These are phyloP conservation scores for Champsocephalus esox DNA, from an alignment of 2,797 vertebrate species.

Conservation along the genomic window DNA sequence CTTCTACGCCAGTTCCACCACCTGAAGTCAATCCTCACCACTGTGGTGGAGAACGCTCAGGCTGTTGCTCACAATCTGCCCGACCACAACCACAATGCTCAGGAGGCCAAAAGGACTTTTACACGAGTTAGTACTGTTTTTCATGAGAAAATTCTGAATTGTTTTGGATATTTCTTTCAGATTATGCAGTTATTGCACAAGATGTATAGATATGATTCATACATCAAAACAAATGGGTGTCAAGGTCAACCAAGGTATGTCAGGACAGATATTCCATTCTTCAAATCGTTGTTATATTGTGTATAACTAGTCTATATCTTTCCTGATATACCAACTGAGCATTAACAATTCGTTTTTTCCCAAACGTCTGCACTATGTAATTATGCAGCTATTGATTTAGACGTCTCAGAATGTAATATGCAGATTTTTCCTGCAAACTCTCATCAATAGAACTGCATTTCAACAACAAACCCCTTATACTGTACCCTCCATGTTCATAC, in stretches of 20 bases:
- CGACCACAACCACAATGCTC: constrained; percentile 87
- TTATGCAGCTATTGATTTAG: background rate
- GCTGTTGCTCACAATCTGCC: constrained; percentile 84
- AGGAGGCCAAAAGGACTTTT: constrained; percentile 88
- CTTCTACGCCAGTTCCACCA: constrained; percentile 90
- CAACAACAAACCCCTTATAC: background rate
- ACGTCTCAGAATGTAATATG: background rate
- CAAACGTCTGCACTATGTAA: background rate
- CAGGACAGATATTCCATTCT: background rate
- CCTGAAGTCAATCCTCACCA: constrained; percentile 85
- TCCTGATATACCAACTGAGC: background rate
- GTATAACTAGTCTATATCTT: background rate
- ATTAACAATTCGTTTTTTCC: background rate
- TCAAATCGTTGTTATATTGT: no score
- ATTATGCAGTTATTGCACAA: background rate
- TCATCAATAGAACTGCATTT: background rate
- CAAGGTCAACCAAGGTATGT: background rate
- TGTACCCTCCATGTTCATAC: background rate
- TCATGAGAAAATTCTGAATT: background rate
- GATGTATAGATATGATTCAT: background rate
- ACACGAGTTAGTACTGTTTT: constrained; percentile 85
- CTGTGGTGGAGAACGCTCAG: constrained; percentile 86
- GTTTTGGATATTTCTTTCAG: background rate
- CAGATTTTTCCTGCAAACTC: background rate
- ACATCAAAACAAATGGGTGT: background rate